Evolutionary conservation across 35 echinoderm and acorn worm species (phyloP).

Genomic region (Apostichopus californicus): DNA sequence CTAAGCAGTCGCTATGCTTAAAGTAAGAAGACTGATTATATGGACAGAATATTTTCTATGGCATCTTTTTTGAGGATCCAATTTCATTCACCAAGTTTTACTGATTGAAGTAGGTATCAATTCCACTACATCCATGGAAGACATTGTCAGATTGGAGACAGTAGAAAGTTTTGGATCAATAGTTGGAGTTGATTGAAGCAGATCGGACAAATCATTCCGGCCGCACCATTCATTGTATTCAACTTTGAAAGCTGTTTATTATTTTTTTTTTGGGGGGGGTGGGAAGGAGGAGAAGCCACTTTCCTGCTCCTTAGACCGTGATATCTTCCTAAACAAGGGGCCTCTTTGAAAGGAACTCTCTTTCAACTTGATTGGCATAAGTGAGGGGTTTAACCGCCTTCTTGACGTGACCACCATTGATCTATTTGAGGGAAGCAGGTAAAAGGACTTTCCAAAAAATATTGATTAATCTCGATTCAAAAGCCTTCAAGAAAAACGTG

Average conservation of each 20-base stretch:
- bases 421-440: background rate
- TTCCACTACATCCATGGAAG: background rate
- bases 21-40: no score
- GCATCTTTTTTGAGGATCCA: no score
- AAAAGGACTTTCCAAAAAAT: background rate
- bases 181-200: background rate
- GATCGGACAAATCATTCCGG: background rate
- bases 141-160: no score
- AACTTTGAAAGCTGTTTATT: no score
- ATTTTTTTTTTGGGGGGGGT: no score
- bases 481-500: no score
- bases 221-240: no score
- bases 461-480: background rate
- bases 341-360: background rate
- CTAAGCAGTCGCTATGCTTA: no score
- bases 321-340: background rate
- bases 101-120: background rate
- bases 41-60: no score
- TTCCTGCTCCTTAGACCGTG: background rate
- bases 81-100: no score
- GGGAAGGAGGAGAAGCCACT: background rate
- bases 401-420: slow-evolving; percentile 15
- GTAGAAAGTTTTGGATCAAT: no score
- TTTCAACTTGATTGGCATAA: slow-evolving; percentile 37
- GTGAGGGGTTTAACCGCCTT: background rate